Base-by-base conservation (phyloP, 2,888 invertebrate genomes). In the Hyppa rectilinea region DNA sequence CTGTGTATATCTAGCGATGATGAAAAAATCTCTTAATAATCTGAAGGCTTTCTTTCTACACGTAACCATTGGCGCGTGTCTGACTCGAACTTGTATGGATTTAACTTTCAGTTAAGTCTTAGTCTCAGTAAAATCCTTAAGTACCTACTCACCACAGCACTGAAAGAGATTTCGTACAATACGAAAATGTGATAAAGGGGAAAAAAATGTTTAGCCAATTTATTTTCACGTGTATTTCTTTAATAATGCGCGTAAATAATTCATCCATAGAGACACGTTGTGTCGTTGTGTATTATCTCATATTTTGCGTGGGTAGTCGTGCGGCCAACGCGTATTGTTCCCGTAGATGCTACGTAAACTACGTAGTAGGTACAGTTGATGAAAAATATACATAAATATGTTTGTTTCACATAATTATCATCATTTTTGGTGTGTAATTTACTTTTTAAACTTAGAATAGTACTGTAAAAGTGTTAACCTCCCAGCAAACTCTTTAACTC, bases 241-340 rank as follows among this genome's bases (percentile, higher is more conserved):
- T 7, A 17, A 73, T 29, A 60, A 40, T 40, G 36, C 12, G 31
- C 20, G 12, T 45, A 23, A 45, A 53, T 53, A 40, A 20, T 47
- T 26, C 12, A 53, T 34, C n/a, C n/a, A 61, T 38, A 43, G 36
- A 2, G n/a, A 34, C n/a, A 50, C n/a, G n/a, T n/a, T n/a, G n/a
- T n/a, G n/a, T n/a, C n/a, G n/a, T 43, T 43, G 40, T 36, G 10
- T 67, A 38, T 40, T 71, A 38, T 31, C 31, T 31, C 47, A 40
- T 40, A 14, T 34, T 47, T 31, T 26, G 71, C 40, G 38, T 70
- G 31, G 38, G 45, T 9, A 6, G 29, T 17, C 17, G 26, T 38
- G 12, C 4, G n/a, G 14, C 10, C 56, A 70, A 29, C 29, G 5
- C 6, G 14, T 71, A 73, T 73, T 63, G 31, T 53, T 38, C 31